Evolutionary conservation across 2,888 invertebrate genomes (phyloP).

Genomic region (Euplexia lucipara): DNA sequence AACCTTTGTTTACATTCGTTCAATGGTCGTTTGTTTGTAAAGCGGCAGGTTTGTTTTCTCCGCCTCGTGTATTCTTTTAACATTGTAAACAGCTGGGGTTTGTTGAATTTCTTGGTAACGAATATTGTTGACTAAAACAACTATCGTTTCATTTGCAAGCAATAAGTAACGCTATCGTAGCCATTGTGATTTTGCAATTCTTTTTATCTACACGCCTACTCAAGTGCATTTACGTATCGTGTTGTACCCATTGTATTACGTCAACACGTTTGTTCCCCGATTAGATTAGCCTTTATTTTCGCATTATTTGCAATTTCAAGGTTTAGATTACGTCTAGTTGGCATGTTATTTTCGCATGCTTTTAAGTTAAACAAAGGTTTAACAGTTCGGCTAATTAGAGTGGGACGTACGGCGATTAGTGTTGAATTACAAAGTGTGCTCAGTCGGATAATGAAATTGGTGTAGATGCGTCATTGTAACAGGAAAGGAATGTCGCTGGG

Average conservation of each 20-base stretch:
- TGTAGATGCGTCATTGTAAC: conserved; percentile 58
- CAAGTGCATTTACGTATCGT: conserved; percentile 49
- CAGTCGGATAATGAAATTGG: conserved; percentile 34
- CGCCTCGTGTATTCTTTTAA: conserved; percentile 76
- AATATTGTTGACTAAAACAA: conserved; percentile 75
- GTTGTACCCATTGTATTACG: conserved; percentile 63
- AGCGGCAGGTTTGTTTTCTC: conserved; percentile 80
- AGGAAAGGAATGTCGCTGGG: conserved; percentile 67
- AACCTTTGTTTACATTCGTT: conserved; percentile 87
- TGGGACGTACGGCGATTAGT: conserved; percentile 23
- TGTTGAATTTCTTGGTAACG: conserved; percentile 78
- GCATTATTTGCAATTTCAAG: conserved; percentile 57
- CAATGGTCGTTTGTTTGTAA: conserved; percentile 83
- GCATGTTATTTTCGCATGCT: conserved; percentile 25
- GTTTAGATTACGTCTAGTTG: conserved; percentile 40
- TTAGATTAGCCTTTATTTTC: conserved; percentile 66
- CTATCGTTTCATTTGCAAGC: conserved; percentile 68
- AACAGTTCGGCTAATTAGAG: conserved; percentile 26
- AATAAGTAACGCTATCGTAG: conserved; percentile 67
- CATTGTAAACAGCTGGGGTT: conserved; percentile 76
- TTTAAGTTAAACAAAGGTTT: conserved; percentile 17
- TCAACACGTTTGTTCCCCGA: conserved; percentile 63
- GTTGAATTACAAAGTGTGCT: conserved; percentile 21
- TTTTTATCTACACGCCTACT: conserved; percentile 62
- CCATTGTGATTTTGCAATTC: conserved; percentile 67